Evolutionary conservation across 2,113 vertebrate genomes (phyloP).

Genomic region (Megalops atlanticus): DNA sequence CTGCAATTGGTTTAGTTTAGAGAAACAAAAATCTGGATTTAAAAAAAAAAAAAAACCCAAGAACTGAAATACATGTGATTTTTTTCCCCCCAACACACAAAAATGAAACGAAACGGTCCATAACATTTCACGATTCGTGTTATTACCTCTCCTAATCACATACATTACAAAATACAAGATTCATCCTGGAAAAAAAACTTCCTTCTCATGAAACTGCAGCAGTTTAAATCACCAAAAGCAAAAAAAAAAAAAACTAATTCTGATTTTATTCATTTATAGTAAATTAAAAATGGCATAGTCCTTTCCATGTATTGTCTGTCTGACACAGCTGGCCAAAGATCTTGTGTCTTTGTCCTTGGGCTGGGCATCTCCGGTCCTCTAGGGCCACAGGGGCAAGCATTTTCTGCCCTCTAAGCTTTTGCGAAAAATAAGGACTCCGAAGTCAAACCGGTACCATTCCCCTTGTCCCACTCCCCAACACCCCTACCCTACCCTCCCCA

Average conservation of each 20-base stretch:
- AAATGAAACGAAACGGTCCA: background rate
- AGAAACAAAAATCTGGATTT: slow-evolving; percentile 44
- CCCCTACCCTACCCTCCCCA: slow-evolving; percentile 53
- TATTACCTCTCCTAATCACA: background rate
- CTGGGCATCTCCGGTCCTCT: background rate
- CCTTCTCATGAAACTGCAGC: slow-evolving; percentile 1
- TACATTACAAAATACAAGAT: background rate
- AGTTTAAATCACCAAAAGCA: slow-evolving; percentile 60
- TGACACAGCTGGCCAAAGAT: slow-evolving; percentile 62
- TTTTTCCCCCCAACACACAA: background rate
- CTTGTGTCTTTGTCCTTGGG: slow-evolving; percentile 41
- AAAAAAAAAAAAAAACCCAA: slow-evolving; percentile 39
- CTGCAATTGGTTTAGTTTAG: slow-evolving; percentile 80
- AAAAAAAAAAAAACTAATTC: slow-evolving; percentile 64
- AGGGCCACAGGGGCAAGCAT: slow-evolving; percentile 6
- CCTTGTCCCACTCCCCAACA: slow-evolving; percentile 30
- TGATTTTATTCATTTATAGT: slow-evolving; percentile 74
- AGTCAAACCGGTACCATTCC: slow-evolving; percentile 52
- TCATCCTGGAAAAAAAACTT: slow-evolving; percentile 49
- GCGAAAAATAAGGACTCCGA: slow-evolving; percentile 14
- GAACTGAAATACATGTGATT: slow-evolving; percentile 2
- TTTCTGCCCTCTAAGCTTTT: background rate
- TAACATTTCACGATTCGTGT: background rate
- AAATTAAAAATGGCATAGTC: slow-evolving; percentile 77
- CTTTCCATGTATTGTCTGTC: slow-evolving; percentile 72